Evolutionary conservation across 1,140 invertebrate genomes (phyloP).

Genomic region (Drusus annulatus): DNA sequence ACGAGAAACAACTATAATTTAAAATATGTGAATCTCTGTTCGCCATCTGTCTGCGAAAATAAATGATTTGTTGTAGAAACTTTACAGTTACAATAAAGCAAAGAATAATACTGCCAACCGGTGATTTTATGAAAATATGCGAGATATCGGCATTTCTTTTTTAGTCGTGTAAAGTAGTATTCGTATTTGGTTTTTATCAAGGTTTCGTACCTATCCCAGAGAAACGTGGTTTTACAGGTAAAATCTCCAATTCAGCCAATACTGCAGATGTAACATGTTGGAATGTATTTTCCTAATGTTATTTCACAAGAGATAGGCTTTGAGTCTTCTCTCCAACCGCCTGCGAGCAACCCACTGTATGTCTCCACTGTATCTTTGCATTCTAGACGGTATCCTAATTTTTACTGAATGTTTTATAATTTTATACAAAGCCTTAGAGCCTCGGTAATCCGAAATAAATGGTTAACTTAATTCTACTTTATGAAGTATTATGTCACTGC

Average conservation of each 20-base stretch:
- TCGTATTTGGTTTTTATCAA: too few relatives aligned
- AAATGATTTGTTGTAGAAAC: too few relatives aligned
- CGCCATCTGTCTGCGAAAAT: too few relatives aligned
- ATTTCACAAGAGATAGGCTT: conserved; percentile 8
- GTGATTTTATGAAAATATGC: too few relatives aligned
- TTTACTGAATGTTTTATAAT: neutral
- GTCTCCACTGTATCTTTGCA: neutral
- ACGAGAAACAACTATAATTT: too few relatives aligned
- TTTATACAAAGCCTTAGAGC: neutral
- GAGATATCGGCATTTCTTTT: too few relatives aligned
- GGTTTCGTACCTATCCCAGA: too few relatives aligned
- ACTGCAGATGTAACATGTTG: neutral
- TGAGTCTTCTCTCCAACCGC: neutral
- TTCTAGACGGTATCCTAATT: neutral
- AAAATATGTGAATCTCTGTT: too few relatives aligned
- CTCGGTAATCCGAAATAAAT: neutral
- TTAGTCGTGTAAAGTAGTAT: too few relatives aligned
- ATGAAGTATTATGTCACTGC: too few relatives aligned
- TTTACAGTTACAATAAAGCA: too few relatives aligned
- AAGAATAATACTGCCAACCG: too few relatives aligned
- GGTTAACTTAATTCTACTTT: neutral
- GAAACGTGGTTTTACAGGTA: neutral
- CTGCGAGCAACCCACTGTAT: neutral
- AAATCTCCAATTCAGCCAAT: neutral
- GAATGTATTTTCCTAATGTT: conserved; percentile 1